Conservation (phyloP, 2,888 invertebrate genomes). For the Tetropium fuscum region DNA sequence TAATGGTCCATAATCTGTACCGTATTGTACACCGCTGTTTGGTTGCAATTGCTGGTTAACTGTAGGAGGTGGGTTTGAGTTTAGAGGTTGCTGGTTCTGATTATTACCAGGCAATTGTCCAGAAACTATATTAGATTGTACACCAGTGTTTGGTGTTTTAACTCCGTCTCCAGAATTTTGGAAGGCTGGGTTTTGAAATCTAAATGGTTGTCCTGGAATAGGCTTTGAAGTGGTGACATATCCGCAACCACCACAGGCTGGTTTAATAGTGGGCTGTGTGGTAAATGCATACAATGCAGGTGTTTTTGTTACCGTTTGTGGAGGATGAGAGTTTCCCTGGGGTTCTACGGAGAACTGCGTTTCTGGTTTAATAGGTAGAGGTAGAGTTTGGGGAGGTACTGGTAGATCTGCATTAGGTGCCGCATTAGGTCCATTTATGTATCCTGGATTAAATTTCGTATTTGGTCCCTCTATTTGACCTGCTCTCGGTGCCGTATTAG, state of each 20-base stretch:
- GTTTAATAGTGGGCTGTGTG: slow-evolving; percentile 63
- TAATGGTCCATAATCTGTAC: too few relatives aligned
- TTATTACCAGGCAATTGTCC: not conserved
- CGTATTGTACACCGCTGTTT: too few relatives aligned
- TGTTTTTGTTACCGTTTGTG: slow-evolving; percentile 44
- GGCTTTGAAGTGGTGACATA: slow-evolving; percentile 69
- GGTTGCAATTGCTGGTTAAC: too few relatives aligned
- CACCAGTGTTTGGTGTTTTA: not conserved
- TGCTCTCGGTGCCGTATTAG: slow-evolving; percentile 5
- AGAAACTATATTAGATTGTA: not conserved
- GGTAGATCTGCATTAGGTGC: too few relatives aligned
- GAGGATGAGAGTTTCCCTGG: not conserved
- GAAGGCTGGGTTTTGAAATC: slow-evolving; percentile 51
- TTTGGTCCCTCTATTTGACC: too few relatives aligned
- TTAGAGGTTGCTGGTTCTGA: too few relatives aligned
- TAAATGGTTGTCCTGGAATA: slow-evolving; percentile 49
- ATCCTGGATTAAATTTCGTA: too few relatives aligned
- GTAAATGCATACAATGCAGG: slow-evolving; percentile 51
- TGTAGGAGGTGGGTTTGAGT: too few relatives aligned
- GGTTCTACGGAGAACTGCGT: not conserved
- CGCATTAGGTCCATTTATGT: too few relatives aligned
- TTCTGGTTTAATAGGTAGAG: too few relatives aligned
- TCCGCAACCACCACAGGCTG: slow-evolving; percentile 72
- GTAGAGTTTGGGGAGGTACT: not conserved
- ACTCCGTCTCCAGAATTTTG: not conserved